Conservation (phyloP, 1,140 invertebrate species). For the Idris sp. region DNA sequence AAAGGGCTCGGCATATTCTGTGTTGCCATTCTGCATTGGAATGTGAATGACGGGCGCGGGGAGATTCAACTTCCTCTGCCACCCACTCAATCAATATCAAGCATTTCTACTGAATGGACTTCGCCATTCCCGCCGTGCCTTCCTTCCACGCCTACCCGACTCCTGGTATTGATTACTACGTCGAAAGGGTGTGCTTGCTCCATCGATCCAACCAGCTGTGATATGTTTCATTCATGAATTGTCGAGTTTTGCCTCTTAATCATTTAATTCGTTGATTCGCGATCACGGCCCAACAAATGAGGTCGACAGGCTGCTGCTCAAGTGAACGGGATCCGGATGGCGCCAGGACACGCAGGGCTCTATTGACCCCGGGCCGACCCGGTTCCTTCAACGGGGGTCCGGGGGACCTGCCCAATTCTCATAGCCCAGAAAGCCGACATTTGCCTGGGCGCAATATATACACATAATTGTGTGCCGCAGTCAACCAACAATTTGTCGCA, state of each 20-base stretch:
- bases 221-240: conserved; percentile 75
- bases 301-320: too few species aligned
- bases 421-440: too few species aligned
- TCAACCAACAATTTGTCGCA: too few species aligned
- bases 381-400: too few species aligned
- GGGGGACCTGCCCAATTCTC: too few species aligned
- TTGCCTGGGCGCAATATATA: too few species aligned
- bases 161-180: conserved; percentile 75
- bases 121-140: conserved; percentile 69
- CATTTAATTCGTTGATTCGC: conserved; percentile 28
- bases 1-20: conserved; percentile 21
- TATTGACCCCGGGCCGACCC: too few species aligned
- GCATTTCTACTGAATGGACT: conserved; percentile 75
- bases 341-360: too few species aligned
- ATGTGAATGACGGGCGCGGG: conserved; percentile 62
- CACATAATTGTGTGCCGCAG: too few species aligned
- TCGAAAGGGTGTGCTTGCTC: conserved; percentile 69
- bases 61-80: conserved; percentile 65
- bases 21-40: conserved; percentile 51
- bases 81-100: conserved; percentile 74
- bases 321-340: too few species aligned
- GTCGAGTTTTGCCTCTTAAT: conserved; percentile 63
- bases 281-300: neutral
- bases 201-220: conserved; percentile 74
- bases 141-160: conserved; percentile 66